Evolutionary conservation across 2,888 invertebrate species (phyloP).

Genomic region (Aspidiotus rigidus): DNA sequence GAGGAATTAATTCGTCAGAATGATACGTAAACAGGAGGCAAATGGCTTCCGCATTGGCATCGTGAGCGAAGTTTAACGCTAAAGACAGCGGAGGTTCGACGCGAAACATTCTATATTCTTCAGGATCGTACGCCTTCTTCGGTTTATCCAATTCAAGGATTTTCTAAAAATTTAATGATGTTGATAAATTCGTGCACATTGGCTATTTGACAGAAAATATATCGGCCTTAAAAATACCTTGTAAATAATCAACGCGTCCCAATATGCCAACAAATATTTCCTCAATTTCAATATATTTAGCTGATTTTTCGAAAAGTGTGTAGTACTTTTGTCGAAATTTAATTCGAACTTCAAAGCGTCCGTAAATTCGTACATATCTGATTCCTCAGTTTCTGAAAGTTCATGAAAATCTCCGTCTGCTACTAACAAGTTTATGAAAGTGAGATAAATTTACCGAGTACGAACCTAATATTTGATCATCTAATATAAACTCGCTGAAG

Average conservation of each 20-base stretch:
- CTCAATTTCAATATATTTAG: constrained; percentile 28
- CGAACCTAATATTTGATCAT: not conserved
- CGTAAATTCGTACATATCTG: constrained; percentile 1
- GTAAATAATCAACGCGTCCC: constrained; percentile 23
- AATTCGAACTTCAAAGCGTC: not conserved
- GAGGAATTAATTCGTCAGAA: constrained; percentile 49
- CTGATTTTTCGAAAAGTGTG: constrained; percentile 22
- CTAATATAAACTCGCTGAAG: constrained; percentile 42
- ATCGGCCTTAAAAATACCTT: not conserved
- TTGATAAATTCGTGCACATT: not conserved
- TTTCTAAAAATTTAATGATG: constrained; percentile 28
- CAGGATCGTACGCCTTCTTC: constrained; percentile 54
- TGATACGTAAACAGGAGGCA: constrained; percentile 61
- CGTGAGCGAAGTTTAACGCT: constrained; percentile 59
- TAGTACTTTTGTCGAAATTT: constrained; percentile 12
- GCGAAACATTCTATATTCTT: constrained; percentile 60
- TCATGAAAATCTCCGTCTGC: not conserved
- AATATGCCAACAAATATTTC: constrained; percentile 30
- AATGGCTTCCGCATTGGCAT: constrained; percentile 56
- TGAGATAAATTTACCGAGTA: not conserved
- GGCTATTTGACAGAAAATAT: too few species aligned
- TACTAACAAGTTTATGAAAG: too few species aligned
- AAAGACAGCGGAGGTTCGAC: constrained; percentile 55
- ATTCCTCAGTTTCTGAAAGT: constrained; percentile 15
- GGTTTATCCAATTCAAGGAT: constrained; percentile 42